Evolutionary conservation across 2,888 invertebrate genomes (phyloP), one percentile per base, ranked within the genome.

Genomic region (Geophilus truncorum): DNA sequence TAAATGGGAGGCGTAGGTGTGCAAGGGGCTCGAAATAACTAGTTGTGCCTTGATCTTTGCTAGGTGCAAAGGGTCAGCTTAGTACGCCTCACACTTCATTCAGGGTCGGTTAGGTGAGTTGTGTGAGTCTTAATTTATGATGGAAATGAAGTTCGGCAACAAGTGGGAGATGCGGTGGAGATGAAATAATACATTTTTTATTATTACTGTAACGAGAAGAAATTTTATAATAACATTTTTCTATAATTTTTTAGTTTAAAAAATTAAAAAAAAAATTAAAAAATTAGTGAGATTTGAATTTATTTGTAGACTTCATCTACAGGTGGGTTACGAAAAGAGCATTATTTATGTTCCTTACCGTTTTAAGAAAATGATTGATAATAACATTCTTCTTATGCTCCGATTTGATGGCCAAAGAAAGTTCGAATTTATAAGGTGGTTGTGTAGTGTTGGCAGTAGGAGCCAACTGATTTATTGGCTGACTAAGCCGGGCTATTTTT

Each of bases 51-150:
- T 70, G 70, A 10, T 28, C 57, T 57, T 57, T 18, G 57, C 21
- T 21, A 70, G 70, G 70, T 70, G 70, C 28, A 70, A 28, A 25
- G 28, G 70, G 70, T 70, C 70, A 70, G 28, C 28, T 28, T 28
- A 21, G 70, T 70, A 70, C 28, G 70, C 70, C 70, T 70, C 70
- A 70, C 28, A 28, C 70, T 70, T 70, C 70, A 28, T 70, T 70
- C 70, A 70, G 70, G 70, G 28, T 70, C 70, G 28, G 23, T 25
- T 23, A 70, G 70, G 70, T 70, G 70, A 70, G 15, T 70, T 70
- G 70, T 70, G 70, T 25, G 70, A 70, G 70, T 70, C 28, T 70
- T 70, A 70, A 70, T 70, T 70, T 70, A 70, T 70, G 70, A 70
- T 70, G 70, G 18, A 45, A 45, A 45, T 45, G 45, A 45, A 15